Conservation (phyloP, 2,888 invertebrate genomes). For the Caenorhabditis becei region DNA sequence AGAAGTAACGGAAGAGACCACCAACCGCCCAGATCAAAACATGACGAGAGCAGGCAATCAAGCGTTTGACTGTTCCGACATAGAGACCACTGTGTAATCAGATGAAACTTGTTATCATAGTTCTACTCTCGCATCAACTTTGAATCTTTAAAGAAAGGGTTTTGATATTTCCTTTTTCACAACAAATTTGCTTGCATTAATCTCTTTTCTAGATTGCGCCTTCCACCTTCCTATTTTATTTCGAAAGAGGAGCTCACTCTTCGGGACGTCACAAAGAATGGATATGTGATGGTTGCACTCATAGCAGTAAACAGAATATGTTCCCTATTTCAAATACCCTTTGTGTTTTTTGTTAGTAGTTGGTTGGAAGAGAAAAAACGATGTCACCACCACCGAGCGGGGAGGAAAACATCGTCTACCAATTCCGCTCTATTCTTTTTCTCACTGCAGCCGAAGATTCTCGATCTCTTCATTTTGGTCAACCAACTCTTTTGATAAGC, state of each 20-base stretch:
- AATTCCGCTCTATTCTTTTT: constrained; percentile 8
- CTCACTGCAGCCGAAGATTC: constrained; percentile 13
- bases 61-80: constrained; percentile 36
- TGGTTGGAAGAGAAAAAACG: not conserved
- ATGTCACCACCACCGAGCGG: not conserved
- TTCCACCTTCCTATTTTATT: not conserved
- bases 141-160: too few species aligned
- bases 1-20: constrained; percentile 29
- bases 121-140: not conserved
- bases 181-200: too few species aligned
- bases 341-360: constrained; percentile 13
- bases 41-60: constrained; percentile 31
- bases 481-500: constrained; percentile 34
- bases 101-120: constrained; percentile 47
- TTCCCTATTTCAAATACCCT: constrained; percentile 21
- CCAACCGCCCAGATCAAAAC: constrained; percentile 42
- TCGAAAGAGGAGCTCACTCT: not conserved
- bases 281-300: constrained; percentile 15
- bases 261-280: not conserved
- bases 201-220: too few species aligned
- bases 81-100: constrained; percentile 39
- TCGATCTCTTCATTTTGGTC: constrained; percentile 29
- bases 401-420: constrained; percentile 3
- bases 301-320: constrained; percentile 15
- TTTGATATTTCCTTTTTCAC: too few species aligned